Percentiles rank a stretch among this genome's conserved stretches.
Evolutionary conservation across 2,888 invertebrate genomes (phyloP).

Genomic region (Hipparchia sbordonii): DNA sequence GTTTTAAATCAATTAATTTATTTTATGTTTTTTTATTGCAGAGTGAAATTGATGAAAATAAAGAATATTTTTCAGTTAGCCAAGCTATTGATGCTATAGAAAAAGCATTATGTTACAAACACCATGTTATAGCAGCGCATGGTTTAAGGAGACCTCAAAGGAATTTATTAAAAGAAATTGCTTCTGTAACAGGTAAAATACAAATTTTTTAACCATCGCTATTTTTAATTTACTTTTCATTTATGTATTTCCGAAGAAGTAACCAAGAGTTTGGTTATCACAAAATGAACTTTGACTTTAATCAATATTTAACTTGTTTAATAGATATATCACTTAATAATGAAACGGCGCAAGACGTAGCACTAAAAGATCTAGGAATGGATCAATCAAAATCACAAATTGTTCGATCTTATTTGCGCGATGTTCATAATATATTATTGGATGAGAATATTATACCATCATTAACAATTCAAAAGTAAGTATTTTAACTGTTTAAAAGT

Average conservation of each 20-base stretch:
- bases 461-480: constrained; percentile 43
- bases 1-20: background rate
- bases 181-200: constrained; percentile 20
- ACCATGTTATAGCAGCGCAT: constrained; percentile 15
- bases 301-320: constrained; percentile 11
- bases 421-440: constrained; percentile 37
- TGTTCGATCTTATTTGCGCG: constrained; percentile 39
- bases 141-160: background rate
- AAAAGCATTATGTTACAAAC: constrained; percentile 29
- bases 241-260: background rate
- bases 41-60: background rate
- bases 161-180: constrained; percentile 23
- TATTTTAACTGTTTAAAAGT: constrained; percentile 1
- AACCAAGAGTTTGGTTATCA: background rate
- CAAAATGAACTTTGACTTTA: background rate
- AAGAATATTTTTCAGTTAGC: constrained; percentile 5
- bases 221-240: background rate
- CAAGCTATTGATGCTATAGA: constrained; percentile 22
- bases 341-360: constrained; percentile 26
- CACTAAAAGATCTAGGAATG: constrained; percentile 44
- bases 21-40: constrained; percentile 1
- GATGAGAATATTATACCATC: constrained; percentile 37
- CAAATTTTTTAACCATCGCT: background rate
- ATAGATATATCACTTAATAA: constrained; percentile 40
- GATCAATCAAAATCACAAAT: constrained; percentile 34